These are phyloP conservation scores for Geodia barretti DNA, from an alignment of 37 sponge, comb jelly and placozoan genomes.

Conservation along the genomic window DNA sequence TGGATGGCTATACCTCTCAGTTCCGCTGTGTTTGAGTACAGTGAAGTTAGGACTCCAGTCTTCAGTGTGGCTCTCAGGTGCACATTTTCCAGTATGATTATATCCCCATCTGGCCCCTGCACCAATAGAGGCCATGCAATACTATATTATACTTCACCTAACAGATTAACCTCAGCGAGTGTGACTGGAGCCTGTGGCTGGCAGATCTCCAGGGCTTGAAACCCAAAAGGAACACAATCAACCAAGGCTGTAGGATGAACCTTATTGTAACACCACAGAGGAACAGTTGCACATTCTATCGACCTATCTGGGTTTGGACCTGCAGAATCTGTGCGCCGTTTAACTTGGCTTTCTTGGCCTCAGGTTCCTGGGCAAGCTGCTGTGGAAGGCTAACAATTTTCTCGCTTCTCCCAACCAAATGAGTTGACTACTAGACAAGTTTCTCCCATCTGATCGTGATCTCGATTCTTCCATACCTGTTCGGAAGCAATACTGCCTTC, in stretches of 20 bases:
- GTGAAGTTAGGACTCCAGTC: slow-evolving; percentile 9
- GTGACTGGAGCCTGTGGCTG: background rate
- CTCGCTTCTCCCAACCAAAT: slow-evolving; percentile 47
- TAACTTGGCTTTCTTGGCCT: background rate
- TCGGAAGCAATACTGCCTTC: no score
- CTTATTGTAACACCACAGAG: background rate
- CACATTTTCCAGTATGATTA: slow-evolving; percentile 24
- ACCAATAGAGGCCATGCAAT: no score
- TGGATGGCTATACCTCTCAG: background rate
- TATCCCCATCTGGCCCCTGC: background rate
- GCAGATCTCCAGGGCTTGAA: background rate
- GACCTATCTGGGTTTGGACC: slow-evolving; percentile 13
- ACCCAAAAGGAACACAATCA: background rate
- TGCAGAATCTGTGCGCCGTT: slow-evolving; percentile 6
- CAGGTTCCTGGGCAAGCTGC: background rate
- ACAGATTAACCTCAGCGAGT: background rate
- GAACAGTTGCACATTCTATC: background rate
- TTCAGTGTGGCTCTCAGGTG: slow-evolving; percentile 14
- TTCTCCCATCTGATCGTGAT: no score
- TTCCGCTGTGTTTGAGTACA: no score
- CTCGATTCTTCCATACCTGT: no score
- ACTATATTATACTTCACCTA: no score
- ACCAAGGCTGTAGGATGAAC: background rate
- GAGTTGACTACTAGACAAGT: slow-evolving; percentile 36
- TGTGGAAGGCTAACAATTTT: slow-evolving; percentile 27